Base-by-base conservation (phyloP, 30 jellyfish, hydroid and myxozoan species). In the Mastigias papua region DNA sequence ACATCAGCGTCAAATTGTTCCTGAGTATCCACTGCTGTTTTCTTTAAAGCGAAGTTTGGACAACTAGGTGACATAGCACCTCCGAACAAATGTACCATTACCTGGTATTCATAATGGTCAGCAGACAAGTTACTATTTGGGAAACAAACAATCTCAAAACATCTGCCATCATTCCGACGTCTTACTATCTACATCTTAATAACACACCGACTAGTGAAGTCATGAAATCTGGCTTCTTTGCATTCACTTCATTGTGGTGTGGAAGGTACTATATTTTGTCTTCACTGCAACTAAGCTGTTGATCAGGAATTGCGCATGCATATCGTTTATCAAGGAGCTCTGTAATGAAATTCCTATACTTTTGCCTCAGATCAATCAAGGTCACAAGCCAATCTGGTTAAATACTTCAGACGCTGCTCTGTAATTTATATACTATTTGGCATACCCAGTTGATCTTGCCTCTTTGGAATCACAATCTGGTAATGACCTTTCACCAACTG, bases 401-500 rank as follows among this genome's bases (percentile, higher is more conserved):
- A 35, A 32, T 81, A 34, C 30, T 62, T 31, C 73, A 81, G 68
- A 7, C 34, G 25, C 49, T 81, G 58, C 25, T 81, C 84, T 5
- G 91, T 75, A 26, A 64, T 2, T 23, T 15, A 23, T 9, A 75
- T 84, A 34, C 66, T 81, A 75, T 81, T 79, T 54, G 88, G 88
- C 48, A 88, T 76, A 34, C 82, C 25, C 48, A 54, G 84, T 28
- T 35, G 86, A 17, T 9, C 35, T 23, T 35, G 25, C 64, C 75
- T 79, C 91, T 82, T 78, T 31, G 90, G 91, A 3, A 88, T 35
- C 21, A 79, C 91, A 25, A 77, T 25, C 22, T 78, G 80, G 65
- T 77, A 88, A 69, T 88, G 88, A 23, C 96, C 96, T 17, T 88
- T 46, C 11, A 33, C 57, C 6, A 88, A 67, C 27, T 46, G 73